phyloP scores from a whole-genome alignment of 2,797 vertebrate genomes.

The Rhynchonycteris naso region DNA sequence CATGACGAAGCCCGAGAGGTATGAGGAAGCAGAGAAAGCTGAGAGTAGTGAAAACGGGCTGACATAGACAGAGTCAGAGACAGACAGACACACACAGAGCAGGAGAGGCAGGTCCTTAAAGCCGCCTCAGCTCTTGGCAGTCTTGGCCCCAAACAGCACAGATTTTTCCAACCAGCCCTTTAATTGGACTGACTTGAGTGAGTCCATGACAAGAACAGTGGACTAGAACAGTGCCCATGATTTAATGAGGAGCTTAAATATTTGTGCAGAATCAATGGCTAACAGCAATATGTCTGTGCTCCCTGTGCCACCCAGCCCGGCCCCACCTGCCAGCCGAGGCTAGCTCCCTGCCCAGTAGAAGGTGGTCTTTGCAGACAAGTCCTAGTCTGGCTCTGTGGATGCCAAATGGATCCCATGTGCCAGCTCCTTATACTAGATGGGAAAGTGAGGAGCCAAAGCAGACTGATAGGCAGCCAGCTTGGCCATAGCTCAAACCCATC shows the following conservation, averaged over 20 bases:
- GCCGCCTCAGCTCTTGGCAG: not conserved
- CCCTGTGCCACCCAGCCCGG: not conserved
- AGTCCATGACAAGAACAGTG: not conserved
- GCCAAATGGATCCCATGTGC: not conserved
- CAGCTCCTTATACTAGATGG: not conserved
- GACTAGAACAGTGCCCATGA: not conserved
- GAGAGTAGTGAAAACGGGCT: not conserved
- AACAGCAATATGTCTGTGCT: not conserved
- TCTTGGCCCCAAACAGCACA: not conserved
- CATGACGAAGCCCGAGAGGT: not conserved
- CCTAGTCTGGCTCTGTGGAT: not conserved
- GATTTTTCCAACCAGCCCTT: not conserved
- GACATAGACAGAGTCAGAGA: not conserved
- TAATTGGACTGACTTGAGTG: not conserved
- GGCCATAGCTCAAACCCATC: not conserved
- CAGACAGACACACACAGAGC: not conserved
- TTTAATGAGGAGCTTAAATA: accelerated
- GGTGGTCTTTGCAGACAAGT: not conserved
- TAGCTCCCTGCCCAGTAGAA: not conserved
- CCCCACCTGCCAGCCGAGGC: not conserved
- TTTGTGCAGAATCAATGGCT: not conserved
- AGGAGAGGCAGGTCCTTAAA: not conserved
- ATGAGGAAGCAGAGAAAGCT: not conserved
- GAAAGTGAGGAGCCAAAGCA: not conserved
- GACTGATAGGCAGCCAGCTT: not conserved